phyloP scores from a whole-genome alignment of 2,888 invertebrate species.

The Drosophila yooni region DNA sequence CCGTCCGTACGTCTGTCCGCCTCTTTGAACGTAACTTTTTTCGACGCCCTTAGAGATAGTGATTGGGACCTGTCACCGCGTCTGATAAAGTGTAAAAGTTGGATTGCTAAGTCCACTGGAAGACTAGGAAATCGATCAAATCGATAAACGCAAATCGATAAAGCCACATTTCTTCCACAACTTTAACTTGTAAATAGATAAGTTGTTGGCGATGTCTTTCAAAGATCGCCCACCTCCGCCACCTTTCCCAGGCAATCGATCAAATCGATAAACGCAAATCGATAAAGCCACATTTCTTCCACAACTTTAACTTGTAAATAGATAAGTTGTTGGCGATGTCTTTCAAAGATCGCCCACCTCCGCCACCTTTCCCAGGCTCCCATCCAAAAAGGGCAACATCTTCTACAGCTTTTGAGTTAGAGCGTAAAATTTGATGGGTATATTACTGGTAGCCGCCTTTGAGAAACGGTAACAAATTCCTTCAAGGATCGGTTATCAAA shows the following conservation, averaged over 20 bases:
- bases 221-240: background rate
- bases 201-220: background rate
- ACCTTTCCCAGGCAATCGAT: too few species aligned
- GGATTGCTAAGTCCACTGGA: rapidly evolving
- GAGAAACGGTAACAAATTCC: too few species aligned
- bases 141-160: background rate
- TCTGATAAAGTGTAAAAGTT: background rate
- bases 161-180: too few species aligned
- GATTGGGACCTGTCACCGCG: background rate
- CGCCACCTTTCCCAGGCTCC: background rate
- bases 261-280: too few species aligned
- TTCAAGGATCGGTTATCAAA: too few species aligned
- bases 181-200: background rate
- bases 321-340: too few species aligned
- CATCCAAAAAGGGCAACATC: background rate
- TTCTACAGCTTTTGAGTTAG: background rate
- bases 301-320: too few species aligned
- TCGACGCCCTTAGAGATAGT: too few species aligned
- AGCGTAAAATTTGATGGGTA: background rate
- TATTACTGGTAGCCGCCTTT: too few species aligned
- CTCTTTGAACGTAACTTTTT: too few species aligned
- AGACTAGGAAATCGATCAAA: background rate
- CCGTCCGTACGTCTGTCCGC: background rate
- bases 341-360: too few species aligned
- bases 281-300: background rate